phyloP scores from a whole-genome alignment of 2,797 vertebrate genomes.

The Sebastes vulpes region DNA sequence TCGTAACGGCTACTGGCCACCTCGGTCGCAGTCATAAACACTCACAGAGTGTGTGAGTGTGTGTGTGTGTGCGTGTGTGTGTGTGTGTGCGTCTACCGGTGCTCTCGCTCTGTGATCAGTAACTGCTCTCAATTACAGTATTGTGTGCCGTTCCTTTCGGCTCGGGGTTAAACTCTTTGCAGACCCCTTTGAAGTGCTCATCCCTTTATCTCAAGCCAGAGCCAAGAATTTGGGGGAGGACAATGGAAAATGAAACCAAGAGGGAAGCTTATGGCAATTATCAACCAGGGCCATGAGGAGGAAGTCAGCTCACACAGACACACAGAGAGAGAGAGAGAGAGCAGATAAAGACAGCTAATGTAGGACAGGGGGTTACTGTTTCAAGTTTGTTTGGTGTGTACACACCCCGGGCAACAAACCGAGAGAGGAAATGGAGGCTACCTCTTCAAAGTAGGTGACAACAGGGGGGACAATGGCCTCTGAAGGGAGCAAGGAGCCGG shows the following conservation, averaged over 20 bases:
- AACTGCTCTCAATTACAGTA: constrained; percentile 97
- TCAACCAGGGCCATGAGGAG: constrained; percentile 87
- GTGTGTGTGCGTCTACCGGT: constrained; percentile 24
- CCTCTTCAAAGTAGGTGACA: constrained; percentile 79
- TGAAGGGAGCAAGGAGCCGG: constrained; percentile 63
- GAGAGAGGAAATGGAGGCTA: constrained; percentile 70
- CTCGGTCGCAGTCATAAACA: constrained; percentile 67
- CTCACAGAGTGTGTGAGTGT: constrained; percentile 63
- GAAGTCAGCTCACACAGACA: constrained; percentile 81
- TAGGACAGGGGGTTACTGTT: constrained; percentile 73
- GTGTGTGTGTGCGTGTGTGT: constrained; percentile 59
- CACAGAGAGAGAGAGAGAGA: constrained; percentile 27
- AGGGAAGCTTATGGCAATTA: constrained; percentile 92
- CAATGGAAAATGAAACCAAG: constrained; percentile 94
- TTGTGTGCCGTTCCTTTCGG: constrained; percentile 93
- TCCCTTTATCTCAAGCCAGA: constrained; percentile 98
- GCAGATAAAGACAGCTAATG: constrained; percentile 74
- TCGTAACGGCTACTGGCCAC: constrained; percentile 60
- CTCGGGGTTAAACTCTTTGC: constrained; percentile 97
- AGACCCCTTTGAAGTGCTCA: constrained; percentile 98
- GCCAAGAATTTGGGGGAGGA: constrained; percentile 93
- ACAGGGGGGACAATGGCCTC: constrained; percentile 75
- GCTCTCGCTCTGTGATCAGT: constrained; percentile 91
- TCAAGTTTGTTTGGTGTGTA: constrained; percentile 81
- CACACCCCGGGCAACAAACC: constrained; percentile 60